Evolutionary conservation across 2,113 vertebrate genomes (phyloP).

Genomic region (Notechis scutatus): DNA sequence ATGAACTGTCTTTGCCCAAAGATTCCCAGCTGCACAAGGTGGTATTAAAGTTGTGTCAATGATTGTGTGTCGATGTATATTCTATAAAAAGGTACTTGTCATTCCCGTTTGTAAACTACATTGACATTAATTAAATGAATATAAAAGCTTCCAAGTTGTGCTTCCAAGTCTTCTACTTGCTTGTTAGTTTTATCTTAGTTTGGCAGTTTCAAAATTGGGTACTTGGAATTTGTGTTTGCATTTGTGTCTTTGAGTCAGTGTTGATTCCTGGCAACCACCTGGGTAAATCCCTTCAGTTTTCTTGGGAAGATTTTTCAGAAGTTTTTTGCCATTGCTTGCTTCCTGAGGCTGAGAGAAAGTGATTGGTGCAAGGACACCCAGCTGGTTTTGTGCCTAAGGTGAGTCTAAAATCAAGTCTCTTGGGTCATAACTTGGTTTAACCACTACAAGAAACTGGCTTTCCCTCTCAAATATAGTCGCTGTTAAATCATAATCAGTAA

Average conservation of each 20-base stretch:
- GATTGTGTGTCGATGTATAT: conserved; percentile 91
- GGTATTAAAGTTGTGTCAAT: conserved; percentile 76
- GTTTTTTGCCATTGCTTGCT: not conserved
- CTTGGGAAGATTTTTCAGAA: not conserved
- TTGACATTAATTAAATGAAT: conserved; percentile 94
- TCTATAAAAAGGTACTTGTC: conserved; percentile 92
- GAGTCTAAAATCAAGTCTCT: not conserved
- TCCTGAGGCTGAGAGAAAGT: not conserved
- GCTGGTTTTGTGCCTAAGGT: not conserved
- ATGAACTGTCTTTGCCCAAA: conserved; percentile 69
- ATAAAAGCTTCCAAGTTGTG: conserved; percentile 68
- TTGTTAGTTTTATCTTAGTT: conserved; percentile 13
- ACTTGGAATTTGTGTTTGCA: not conserved
- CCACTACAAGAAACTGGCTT: not conserved
- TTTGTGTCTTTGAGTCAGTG: not conserved
- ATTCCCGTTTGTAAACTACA: conserved; percentile 94
- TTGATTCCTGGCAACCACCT: not conserved
- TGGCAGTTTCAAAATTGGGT: not conserved
- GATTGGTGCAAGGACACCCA: not conserved
- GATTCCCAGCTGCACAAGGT: conserved; percentile 77
- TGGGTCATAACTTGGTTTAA: not conserved
- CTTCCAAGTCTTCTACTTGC: not conserved
- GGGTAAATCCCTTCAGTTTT: not conserved
- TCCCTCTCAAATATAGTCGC: not conserved
- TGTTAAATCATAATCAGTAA: not conserved